Base-by-base conservation (phyloP, 2,888 invertebrate species). In the Lomographa bimaculata region DNA sequence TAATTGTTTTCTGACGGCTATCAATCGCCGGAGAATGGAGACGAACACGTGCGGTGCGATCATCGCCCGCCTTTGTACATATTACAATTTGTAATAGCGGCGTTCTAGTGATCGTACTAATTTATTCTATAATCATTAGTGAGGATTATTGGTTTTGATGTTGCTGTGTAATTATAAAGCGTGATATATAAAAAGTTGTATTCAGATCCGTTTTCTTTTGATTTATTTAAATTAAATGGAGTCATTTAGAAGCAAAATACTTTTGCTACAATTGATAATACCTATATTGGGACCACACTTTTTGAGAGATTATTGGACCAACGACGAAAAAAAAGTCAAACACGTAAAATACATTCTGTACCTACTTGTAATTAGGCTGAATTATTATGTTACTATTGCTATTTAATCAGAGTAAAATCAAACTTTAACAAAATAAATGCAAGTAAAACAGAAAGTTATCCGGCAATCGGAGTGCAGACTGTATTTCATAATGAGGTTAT, bases 401-500 rank as follows among this genome's bases (percentile, higher is more conserved):
- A n/a, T n/a, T n/a, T n/a, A n/a, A n/a, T n/a, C n/a, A n/a, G n/a
- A n/a, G n/a, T n/a, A n/a, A n/a, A n/a, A n/a, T n/a, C n/a, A n/a
- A n/a, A n/a, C n/a, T n/a, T n/a, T n/a, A n/a, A n/a, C 17, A 42
- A 44, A 43, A 37, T 16, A 40, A 36, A 3, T 26, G 8, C 18
- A 30, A 19, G 23, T 14, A 46, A 47, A 54, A 56, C 52, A 56
- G 43, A 60, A 52, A 64, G 50, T 71, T 73, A 71, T 74, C 71
- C 65, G 45, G 51, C 59, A 76, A 78, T 77, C 73, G 62, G 73
- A 77, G 75, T 65, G 68, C 68, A 71, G 71, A 73, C 63, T 59
- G 69, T 78, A 77, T 83, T 85, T 80, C 84, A 87, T 86, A 85
- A 89, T 84, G 84, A 86, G 87, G 85, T 86, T 86, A 87, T 89